phyloP scores from a whole-genome alignment of 2,113 vertebrate genomes.

The Leptobrachium leishanense region DNA sequence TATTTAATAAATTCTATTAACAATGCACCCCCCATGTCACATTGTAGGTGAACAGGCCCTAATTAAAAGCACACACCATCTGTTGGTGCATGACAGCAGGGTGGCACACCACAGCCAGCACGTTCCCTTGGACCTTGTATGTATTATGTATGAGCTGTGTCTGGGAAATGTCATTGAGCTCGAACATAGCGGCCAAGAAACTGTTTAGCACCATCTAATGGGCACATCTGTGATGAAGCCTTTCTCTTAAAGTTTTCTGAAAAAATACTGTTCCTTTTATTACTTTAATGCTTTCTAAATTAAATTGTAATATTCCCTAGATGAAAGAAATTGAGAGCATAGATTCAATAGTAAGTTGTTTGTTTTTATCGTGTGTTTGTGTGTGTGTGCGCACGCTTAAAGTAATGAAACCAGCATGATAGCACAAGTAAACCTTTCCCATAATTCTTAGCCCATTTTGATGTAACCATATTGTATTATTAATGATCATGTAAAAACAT shows the following conservation, averaged over 20 bases:
- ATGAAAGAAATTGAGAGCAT: too few relatives aligned
- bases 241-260: background rate
- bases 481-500: too few relatives aligned
- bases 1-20: conserved; percentile 60
- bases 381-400: too few relatives aligned
- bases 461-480: too few relatives aligned
- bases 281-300: background rate
- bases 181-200: conserved; percentile 42
- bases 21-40: conserved; percentile 55
- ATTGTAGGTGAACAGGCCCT: conserved; percentile 58
- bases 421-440: too few relatives aligned
- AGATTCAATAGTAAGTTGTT: too few relatives aligned
- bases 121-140: conserved; percentile 49
- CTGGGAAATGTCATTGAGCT: conserved; percentile 39
- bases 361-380: too few relatives aligned
- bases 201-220: conserved; percentile 57
- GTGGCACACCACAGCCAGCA: conserved; percentile 53
- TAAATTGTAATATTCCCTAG: background rate
- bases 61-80: conserved; percentile 60
- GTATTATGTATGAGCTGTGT: conserved; percentile 54
- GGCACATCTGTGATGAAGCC: conserved; percentile 15
- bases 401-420: too few relatives aligned
- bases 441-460: too few relatives aligned
- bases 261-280: conserved; percentile 1
- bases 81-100: conserved; percentile 53